Conservation (phyloP, 2,113 vertebrate genomes). For the Prolemur simus region DNA sequence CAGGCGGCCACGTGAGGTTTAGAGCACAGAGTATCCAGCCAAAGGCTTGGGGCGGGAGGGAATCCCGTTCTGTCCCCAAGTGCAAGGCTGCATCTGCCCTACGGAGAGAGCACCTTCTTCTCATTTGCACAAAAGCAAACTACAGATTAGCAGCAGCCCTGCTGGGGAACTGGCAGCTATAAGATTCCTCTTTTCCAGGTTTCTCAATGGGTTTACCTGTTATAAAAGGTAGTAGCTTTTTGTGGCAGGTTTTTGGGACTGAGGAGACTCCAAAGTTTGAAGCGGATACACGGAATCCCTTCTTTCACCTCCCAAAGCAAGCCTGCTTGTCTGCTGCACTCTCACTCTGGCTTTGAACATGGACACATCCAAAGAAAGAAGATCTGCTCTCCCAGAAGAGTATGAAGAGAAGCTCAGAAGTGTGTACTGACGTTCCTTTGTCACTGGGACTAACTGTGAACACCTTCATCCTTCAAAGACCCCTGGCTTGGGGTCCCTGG, state of each 20-base stretch:
- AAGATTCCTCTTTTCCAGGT: not conserved
- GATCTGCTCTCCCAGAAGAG: not conserved
- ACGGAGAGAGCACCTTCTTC: not conserved
- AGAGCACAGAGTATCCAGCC: not conserved
- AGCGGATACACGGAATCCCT: not conserved
- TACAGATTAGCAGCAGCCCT: not conserved
- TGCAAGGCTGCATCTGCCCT: not conserved
- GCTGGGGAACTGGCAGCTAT: no score
- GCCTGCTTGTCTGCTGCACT: no score
- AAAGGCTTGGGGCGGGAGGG: not conserved
- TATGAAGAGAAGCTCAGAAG: not conserved
- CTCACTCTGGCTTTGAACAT: not conserved
- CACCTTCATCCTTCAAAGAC: not conserved
- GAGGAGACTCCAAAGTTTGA: not conserved
- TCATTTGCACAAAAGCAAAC: not conserved
- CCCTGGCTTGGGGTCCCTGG: not conserved
- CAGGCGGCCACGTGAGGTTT: not conserved
- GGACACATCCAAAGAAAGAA: not conserved
- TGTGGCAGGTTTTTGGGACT: not conserved
- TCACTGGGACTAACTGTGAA: not conserved
- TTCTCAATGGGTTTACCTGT: not conserved
- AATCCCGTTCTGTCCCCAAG: not conserved
- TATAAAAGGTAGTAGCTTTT: not conserved
- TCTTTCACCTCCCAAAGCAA: not conserved
- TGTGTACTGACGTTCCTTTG: not conserved